Evolutionary conservation across 2,888 invertebrate species (phyloP).

Genomic region (Byasa hedistus): DNA sequence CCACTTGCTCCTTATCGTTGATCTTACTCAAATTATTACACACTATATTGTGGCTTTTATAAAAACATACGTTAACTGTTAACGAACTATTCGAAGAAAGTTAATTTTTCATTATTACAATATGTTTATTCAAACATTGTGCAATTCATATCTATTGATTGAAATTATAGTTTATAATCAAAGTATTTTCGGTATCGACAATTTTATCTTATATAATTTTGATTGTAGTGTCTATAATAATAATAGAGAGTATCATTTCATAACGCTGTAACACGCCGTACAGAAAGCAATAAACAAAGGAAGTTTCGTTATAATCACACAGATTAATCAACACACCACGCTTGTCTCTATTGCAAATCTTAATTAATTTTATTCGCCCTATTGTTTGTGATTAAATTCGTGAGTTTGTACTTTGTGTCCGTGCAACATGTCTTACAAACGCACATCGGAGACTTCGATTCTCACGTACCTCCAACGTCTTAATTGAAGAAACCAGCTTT

Average conservation of each 20-base stretch:
- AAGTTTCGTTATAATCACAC: conserved; percentile 16
- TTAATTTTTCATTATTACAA: no score
- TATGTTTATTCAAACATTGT: no score
- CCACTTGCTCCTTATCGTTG: conserved; percentile 39
- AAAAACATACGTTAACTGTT: not conserved
- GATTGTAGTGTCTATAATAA: not conserved
- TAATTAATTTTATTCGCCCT: conserved; percentile 18
- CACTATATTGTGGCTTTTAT: conserved; percentile 1
- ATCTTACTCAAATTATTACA: conserved; percentile 15
- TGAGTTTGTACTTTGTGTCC: conserved; percentile 1
- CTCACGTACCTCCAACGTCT: conserved; percentile 46
- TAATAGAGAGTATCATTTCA: not conserved
- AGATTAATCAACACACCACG: conserved; percentile 8
- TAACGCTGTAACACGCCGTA: not conserved
- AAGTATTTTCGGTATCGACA: not conserved
- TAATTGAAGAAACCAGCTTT: not conserved
- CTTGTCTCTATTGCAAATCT: conserved; percentile 13
- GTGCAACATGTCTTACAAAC: conserved; percentile 21
- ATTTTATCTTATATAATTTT: not conserved
- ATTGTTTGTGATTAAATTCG: conserved; percentile 24
- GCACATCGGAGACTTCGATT: conserved; percentile 38
- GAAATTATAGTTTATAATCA: not conserved
- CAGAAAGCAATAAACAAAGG: conserved; percentile 15
- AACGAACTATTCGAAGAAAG: not conserved
- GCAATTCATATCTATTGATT: no score